Percentiles rank a stretch among this genome's conserved stretches.
phyloP scores from a whole-genome alignment of 2,113 vertebrate genomes.

The Hippocampus comes region DNA sequence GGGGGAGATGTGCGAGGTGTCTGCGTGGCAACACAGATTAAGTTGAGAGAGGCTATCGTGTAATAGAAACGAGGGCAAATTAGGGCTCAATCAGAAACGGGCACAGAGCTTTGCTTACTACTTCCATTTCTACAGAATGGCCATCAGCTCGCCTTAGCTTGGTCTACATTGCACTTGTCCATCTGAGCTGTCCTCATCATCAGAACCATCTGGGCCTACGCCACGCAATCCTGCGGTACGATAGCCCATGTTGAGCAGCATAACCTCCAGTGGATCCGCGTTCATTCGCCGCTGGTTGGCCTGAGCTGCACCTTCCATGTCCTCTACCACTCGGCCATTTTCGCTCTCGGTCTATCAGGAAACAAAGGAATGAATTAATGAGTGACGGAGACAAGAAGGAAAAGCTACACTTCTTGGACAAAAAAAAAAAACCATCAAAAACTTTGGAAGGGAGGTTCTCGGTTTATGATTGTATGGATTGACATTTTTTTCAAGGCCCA shows the following conservation, averaged over 20 bases:
- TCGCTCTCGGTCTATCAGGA: conserved; percentile 80
- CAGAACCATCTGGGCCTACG: conserved; percentile 82
- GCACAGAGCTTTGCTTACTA: conserved; percentile 48
- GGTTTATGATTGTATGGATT: too few species aligned
- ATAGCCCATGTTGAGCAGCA: conserved; percentile 99
- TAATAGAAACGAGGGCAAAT: conserved; percentile 38
- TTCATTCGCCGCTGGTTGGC: conserved; percentile 98
- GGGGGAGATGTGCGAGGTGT: neutral
- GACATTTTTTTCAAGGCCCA: too few species aligned
- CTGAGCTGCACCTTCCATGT: conserved; percentile 95
- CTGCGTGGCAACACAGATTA: conserved; percentile 56
- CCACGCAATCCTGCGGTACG: conserved; percentile 93
- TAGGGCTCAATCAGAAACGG: conserved; percentile 52
- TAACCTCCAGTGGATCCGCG: conserved; percentile 92
- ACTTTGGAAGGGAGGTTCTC: too few species aligned
- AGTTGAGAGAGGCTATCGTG: conserved; percentile 61
- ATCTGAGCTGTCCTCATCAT: conserved; percentile 93
- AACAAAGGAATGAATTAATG: neutral
- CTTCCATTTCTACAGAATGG: conserved; percentile 53
- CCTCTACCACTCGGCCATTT: conserved; percentile 89
- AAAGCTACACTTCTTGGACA: too few species aligned
- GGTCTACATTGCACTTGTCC: conserved; percentile 97
- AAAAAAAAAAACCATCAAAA: too few species aligned
- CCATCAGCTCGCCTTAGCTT: conserved; percentile 77
- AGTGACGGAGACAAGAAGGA: too few species aligned